These are phyloP conservation scores for Diadegma fenestrale DNA, from an alignment of 2,888 invertebrate species.

Conservation along the genomic window DNA sequence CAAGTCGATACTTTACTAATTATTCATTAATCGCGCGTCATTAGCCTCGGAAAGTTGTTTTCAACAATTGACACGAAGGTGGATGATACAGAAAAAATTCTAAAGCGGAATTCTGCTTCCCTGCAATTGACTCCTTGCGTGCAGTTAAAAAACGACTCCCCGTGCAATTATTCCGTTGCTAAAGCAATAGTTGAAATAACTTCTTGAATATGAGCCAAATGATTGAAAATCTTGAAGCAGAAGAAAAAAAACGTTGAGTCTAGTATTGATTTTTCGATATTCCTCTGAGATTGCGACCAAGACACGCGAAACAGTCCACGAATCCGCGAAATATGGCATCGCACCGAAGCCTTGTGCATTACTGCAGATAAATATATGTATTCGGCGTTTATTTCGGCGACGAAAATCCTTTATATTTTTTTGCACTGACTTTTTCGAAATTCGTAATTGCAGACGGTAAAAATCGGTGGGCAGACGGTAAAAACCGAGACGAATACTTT, in stretches of 20 bases:
- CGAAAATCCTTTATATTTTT: neutral
- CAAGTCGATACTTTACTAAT: neutral
- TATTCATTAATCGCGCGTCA: neutral
- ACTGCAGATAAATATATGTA: neutral
- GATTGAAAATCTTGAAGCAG: constrained; percentile 17
- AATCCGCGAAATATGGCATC: neutral
- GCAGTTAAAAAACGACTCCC: neutral
- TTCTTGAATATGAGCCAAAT: neutral
- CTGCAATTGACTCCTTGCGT: no score
- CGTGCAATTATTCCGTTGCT: neutral
- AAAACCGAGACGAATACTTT: neutral
- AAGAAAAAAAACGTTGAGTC: neutral
- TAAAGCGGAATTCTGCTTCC: no score
- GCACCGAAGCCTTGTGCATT: neutral
- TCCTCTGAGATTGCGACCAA: constrained; percentile 36
- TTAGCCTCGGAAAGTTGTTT: neutral
- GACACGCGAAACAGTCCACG: constrained; percentile 21
- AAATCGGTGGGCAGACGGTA: constrained; percentile 7
- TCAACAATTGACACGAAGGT: neutral
- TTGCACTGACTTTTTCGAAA: neutral
- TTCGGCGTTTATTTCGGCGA: neutral
- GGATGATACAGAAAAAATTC: neutral
- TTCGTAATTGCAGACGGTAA: neutral
- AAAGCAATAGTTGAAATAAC: neutral
- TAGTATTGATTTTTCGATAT: constrained; percentile 48